Base-by-base conservation (phyloP, 2,888 invertebrate species). In the Rhyacophila evoluta region DNA sequence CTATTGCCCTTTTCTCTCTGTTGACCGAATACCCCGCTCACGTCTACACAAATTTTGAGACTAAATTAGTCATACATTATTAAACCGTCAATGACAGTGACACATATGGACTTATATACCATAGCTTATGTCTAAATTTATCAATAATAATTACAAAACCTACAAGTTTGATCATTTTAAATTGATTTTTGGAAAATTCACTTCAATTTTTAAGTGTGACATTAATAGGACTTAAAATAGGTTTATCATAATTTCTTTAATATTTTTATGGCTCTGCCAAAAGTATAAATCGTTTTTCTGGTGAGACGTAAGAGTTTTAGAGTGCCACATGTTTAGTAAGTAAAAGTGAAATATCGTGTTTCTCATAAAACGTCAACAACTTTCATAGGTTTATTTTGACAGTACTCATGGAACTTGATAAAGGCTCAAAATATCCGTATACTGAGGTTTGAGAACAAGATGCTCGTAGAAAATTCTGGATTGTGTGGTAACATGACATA, bases 181-280 rank as follows among this genome's bases (percentile, higher is more conserved):
- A 55, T 55, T 55, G 55, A 15, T 55, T 55, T 55, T 55, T 55
- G 55, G 25, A 55, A 55, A 55, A 55, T 55, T 15, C 55, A 55
- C 55, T 55, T 55, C 19, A 8, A 19, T 55, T 10, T 25, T 55
- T 55, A 55, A 25, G 10, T 55, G 55, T 55, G 55, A 55, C 55
- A 6, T 33, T 33, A 6, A 33, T 33, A 33, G 12, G 39, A 39
- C 6, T 12, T 39, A 15, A 39, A 12, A 39, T 39, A 38, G 3
- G 6, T 12, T 4, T 19, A 25, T 55, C 10, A 19, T 10, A 19
- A 55, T 55, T 55, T 25, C 6, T 33, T 33, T 33, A 33, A 4
- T 8, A 8, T 25, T 8, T 10, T 1, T 8, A 19, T 55, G 55
- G 55, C 55, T 55, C 19, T 55, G 55, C 55, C 55, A 55, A 55